Conservation (phyloP, 2,797 vertebrate genomes). For the Pogoniulus pusillus region DNA sequence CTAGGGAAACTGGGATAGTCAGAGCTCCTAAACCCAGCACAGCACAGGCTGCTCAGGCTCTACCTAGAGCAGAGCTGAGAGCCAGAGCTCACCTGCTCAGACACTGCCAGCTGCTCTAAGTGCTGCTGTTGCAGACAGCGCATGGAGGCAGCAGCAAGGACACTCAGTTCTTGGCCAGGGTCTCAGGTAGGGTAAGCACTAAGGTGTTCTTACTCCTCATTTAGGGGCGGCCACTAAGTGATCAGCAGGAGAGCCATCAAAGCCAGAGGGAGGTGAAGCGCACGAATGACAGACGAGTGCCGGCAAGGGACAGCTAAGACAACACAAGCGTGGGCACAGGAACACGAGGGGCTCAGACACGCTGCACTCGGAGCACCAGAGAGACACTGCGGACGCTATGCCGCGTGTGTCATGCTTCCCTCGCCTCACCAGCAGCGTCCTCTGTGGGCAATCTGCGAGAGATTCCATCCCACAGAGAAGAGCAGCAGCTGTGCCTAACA, state of each 20-base stretch:
- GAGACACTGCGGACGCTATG: not conserved
- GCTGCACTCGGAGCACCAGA: not conserved
- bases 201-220: not conserved
- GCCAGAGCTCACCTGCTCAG: not conserved
- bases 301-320: not conserved
- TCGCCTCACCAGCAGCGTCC: not conserved
- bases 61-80: not conserved
- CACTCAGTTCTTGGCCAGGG: not conserved
- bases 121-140: not conserved
- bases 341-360: not conserved
- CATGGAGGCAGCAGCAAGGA: not conserved
- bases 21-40: not conserved
- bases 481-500: not conserved
- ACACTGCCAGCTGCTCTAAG: not conserved
- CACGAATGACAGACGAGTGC: not conserved
- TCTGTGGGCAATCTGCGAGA: not conserved
- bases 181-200: not conserved
- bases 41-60: not conserved
- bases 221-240: not conserved
- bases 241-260: not conserved
- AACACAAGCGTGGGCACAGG: not conserved
- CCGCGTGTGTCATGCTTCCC: accelerated
- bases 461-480: not conserved
- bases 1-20: conserved; percentile 50
- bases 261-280: not conserved